Evolutionary conservation across 2,888 invertebrate genomes (phyloP).

Genomic region (Eretmocerus hayati): DNA sequence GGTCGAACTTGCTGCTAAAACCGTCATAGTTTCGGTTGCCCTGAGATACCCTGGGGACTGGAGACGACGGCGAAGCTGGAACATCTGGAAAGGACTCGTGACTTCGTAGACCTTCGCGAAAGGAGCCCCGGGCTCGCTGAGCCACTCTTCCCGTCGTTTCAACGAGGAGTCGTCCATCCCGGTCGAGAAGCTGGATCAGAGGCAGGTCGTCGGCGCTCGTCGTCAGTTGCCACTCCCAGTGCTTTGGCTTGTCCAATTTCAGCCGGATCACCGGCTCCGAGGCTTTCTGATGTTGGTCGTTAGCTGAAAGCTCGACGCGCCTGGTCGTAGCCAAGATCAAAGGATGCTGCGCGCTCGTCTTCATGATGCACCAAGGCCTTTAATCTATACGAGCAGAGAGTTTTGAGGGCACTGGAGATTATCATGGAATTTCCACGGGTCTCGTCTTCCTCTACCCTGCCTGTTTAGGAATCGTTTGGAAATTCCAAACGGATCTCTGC

Average conservation of each 20-base stretch:
- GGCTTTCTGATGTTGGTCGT: constrained; percentile 10
- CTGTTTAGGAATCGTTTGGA: too few species aligned
- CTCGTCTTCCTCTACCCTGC: neutral
- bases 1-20: constrained; percentile 35
- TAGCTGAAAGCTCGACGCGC: constrained; percentile 6
- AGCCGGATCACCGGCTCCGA: constrained; percentile 35
- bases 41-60: neutral
- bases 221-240: constrained; percentile 42
- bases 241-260: constrained; percentile 36
- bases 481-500: too few species aligned
- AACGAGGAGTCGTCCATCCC: constrained; percentile 36
- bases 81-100: constrained; percentile 31
- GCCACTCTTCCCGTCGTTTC: constrained; percentile 39
- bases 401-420: neutral
- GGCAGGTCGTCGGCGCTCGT: constrained; percentile 37
- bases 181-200: constrained; percentile 37
- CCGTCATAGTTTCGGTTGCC: constrained; percentile 37
- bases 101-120: constrained; percentile 31
- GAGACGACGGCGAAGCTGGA: neutral
- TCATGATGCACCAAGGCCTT: constrained; percentile 27
- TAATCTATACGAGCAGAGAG: constrained; percentile 7
- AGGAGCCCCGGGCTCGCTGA: constrained; percentile 39
- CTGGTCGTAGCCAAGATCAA: constrained; percentile 25
- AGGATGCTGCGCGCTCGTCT: constrained; percentile 27
- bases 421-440: neutral